Conservation (phyloP, 2,888 invertebrate genomes). For the Acanthopleura granulata region DNA sequence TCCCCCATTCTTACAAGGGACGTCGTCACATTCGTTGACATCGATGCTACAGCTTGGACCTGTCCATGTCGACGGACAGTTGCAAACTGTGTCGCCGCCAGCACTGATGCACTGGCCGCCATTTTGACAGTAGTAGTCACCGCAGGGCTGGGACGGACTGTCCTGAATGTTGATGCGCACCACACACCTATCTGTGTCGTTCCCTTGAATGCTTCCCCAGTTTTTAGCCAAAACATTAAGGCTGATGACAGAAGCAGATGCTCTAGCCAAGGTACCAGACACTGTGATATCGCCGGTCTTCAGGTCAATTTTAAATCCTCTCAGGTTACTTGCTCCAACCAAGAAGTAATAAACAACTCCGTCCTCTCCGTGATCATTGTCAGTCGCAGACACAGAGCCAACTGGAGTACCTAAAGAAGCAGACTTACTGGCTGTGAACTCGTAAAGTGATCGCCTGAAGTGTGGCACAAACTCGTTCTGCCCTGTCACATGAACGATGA, state of each 20-base stretch:
- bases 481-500: conserved; percentile 52
- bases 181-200: conserved; percentile 95
- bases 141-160: conserved; percentile 85
- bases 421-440: conserved; percentile 60
- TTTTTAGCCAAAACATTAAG: conserved; percentile 95
- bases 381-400: conserved; percentile 52
- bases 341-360: conserved; percentile 85
- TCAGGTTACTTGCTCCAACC: conserved; percentile 92
- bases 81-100: conserved; percentile 35
- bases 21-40: conserved; percentile 79
- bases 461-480: conserved; percentile 61
- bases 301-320: conserved; percentile 86
- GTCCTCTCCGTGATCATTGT: conserved; percentile 58
- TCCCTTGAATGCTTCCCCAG: conserved; percentile 91
- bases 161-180: conserved; percentile 83
- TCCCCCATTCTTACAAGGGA: conserved; percentile 88
- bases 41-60: conserved; percentile 52
- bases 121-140: conserved; percentile 92
- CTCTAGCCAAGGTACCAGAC: conserved; percentile 73
- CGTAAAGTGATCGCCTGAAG: conserved; percentile 51
- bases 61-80: conserved; percentile 51
- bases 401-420: conserved; percentile 48
- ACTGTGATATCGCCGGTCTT: conserved; percentile 88
- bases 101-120: conserved; percentile 81
- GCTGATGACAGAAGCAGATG: conserved; percentile 50